These are phyloP conservation scores for Allacma fusca DNA, from an alignment of 2,888 invertebrate species.

Conservation along the genomic window DNA sequence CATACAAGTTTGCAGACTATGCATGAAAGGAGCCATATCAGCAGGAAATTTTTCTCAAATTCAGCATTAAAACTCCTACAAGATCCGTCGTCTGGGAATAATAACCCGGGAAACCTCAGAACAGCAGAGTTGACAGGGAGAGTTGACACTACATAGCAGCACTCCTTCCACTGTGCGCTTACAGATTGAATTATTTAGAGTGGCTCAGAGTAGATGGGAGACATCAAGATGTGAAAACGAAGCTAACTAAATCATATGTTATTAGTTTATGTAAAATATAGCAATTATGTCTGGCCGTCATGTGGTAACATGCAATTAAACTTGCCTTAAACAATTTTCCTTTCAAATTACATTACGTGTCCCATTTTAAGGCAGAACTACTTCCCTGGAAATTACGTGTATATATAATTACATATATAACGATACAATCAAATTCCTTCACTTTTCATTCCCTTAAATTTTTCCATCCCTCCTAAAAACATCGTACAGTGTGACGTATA, in stretches of 20 bases:
- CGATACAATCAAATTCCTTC: too few species aligned
- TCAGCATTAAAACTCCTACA: too few species aligned
- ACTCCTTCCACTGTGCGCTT: background rate
- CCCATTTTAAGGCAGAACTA: background rate
- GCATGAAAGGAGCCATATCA: too few species aligned
- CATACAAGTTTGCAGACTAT: too few species aligned
- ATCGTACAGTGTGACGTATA: too few species aligned
- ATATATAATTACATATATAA: too few species aligned
- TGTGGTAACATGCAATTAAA: background rate
- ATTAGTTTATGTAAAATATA: constrained; percentile 3
- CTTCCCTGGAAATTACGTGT: too few species aligned
- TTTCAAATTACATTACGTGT: background rate
- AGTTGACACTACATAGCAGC: background rate
- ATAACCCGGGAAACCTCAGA: too few species aligned
- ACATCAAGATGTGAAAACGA: background rate
- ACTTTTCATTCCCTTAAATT: too few species aligned
- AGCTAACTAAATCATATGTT: constrained; percentile 3
- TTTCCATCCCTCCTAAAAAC: too few species aligned
- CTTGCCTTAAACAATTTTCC: background rate
- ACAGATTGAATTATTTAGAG: constrained; percentile 12
- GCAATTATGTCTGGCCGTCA: constrained; percentile 7
- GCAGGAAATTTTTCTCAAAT: too few species aligned
- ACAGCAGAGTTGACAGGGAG: background rate
- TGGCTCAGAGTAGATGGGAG: background rate
- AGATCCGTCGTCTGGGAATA: background rate